A percentile compares a stretch with the other conserved stretches of the same genome.
phyloP scores from a whole-genome alignment of 2,797 vertebrate genomes.

The Gallirallus australis region DNA sequence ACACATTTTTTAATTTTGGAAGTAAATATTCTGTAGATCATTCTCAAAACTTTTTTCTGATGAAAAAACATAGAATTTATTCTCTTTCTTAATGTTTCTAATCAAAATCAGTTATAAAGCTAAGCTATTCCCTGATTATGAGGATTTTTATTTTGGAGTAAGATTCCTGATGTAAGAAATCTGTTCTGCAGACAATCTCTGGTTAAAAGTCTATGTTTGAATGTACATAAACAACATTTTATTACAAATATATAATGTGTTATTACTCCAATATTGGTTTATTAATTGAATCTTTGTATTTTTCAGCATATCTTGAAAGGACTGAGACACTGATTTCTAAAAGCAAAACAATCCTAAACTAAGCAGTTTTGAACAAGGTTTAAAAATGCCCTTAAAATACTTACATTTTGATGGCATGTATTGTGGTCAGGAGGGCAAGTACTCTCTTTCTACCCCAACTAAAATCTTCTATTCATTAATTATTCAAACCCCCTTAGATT shows the following conservation, averaged over 20 bases:
- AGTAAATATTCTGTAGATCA: not conserved
- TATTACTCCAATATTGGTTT: not conserved
- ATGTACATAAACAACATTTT: not conserved
- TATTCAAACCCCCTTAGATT: conserved; percentile 52
- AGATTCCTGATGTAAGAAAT: not conserved
- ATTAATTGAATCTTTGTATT: not conserved
- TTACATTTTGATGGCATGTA: not conserved
- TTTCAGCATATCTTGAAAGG: not conserved
- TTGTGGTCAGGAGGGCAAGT: not conserved
- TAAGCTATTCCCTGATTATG: not conserved
- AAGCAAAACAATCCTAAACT: not conserved
- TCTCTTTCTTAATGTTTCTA: not conserved
- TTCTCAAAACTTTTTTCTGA: not conserved
- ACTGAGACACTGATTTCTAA: not conserved
- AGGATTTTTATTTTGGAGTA: not conserved
- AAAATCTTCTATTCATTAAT: conserved; percentile 63
- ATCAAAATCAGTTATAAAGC: not conserved
- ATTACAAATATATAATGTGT: not conserved
- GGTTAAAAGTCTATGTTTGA: not conserved
- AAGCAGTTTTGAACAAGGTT: not conserved
- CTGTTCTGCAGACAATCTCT: not conserved
- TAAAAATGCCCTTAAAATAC: not conserved
- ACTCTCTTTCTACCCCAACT: conserved; percentile 5
- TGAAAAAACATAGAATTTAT: not conserved
- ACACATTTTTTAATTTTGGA: not conserved